Base-by-base conservation (phyloP, 2,113 vertebrate species). In the Brienomyrus longianalis region DNA sequence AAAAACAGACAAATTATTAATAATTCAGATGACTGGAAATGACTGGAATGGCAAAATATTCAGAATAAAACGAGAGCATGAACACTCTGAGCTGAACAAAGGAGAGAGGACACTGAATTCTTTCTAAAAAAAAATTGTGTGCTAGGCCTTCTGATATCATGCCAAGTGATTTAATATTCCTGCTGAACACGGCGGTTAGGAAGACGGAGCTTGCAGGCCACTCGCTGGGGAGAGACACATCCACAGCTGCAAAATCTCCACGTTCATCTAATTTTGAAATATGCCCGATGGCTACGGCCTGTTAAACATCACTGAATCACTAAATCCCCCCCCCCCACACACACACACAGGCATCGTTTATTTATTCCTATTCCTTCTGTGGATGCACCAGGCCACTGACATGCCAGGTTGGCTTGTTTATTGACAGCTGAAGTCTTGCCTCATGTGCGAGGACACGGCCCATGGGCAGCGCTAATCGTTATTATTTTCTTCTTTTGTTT, bases 1-100 rank as follows among this genome's bases (percentile, higher is more conserved):
- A 86, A 86, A 84, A 80, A 80, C 45, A 51, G n/a, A 31, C 83
- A 86, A 86, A 27, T 50, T 86, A 27, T 86, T n/a, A 86, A 86
- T 5, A 86, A 27, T 48, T 47, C 48, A 48, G 83, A n/a, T 23
- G 23, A 23, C 10, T 27, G 17, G 23, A n/a, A 48, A 27, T 48
- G 47, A 51, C 48, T 86, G 83, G 45, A 86, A 86, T 50, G 45
- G 23, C 23, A 51, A 27, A 7, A n/a, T 51, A 13, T 51, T 86
- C 48, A 51, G 83, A 86, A 51, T 50, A 51, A 50, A 45, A n/a
- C 31, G 83, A 51, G 2, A n/a, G 47, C 48, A 13, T 48, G 45
- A 23, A 86, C 4, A 15, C 83, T 85, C 45, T 27, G 45, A 48
- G 23, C 45, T 85, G 19, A 27, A 84, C 74, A 43, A 39, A 50